phyloP scores from a whole-genome alignment of 2,797 vertebrate genomes.

The Oreortyx pictus region DNA sequence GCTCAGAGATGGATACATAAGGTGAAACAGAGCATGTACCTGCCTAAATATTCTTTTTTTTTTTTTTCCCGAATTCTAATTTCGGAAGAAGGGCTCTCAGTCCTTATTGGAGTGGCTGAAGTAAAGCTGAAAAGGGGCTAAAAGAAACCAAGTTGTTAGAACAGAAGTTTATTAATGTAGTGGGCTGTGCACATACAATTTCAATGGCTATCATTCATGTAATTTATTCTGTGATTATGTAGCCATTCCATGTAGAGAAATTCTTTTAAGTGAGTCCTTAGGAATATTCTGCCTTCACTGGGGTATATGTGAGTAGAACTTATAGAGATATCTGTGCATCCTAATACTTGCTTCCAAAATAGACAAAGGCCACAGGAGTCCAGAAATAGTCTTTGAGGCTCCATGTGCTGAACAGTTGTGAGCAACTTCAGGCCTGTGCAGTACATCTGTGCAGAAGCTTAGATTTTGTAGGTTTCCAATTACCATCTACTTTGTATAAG shows the following conservation, averaged over 20 bases:
- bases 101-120: constrained; percentile 25
- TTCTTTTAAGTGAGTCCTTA: constrained; percentile 45
- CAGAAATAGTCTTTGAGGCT: constrained; percentile 11
- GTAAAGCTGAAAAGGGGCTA: constrained; percentile 24
- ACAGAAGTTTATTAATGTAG: not conserved
- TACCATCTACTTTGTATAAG: constrained; percentile 36
- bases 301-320: not conserved
- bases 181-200: not conserved
- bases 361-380: not conserved
- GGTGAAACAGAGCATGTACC: not conserved
- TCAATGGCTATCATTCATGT: constrained; percentile 44
- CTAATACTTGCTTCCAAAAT: constrained; percentile 19
- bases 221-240: not conserved
- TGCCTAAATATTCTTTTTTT: not conserved
- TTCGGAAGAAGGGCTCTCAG: not conserved
- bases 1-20: not conserved
- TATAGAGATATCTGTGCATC: constrained; percentile 26
- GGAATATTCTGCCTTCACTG: constrained; percentile 53
- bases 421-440: not conserved
- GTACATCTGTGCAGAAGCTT: not conserved
- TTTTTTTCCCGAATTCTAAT: not conserved
- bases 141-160: constrained; percentile 5
- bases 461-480: not conserved
- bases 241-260: not conserved
- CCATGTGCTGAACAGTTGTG: not conserved